Evolutionary conservation across 2,113 vertebrate genomes (phyloP).

Genomic region (Epinephelus fuscoguttatus): DNA sequence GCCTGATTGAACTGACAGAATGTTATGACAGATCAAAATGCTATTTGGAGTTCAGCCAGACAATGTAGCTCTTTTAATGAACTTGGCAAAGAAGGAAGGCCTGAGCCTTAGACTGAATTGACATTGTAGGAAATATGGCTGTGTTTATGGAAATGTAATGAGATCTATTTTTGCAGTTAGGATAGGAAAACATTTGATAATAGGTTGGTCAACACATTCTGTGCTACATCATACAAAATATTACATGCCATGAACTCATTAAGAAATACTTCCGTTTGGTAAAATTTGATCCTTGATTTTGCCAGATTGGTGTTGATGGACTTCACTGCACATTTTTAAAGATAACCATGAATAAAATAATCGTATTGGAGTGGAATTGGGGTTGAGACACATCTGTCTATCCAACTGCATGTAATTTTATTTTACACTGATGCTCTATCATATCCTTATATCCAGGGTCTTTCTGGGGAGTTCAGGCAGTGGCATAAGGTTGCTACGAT

Average conservation of each 20-base stretch:
- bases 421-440: too few species aligned
- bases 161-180: constrained; percentile 43
- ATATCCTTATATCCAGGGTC: too few species aligned
- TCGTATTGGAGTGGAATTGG: too few species aligned
- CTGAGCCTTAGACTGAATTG: constrained; percentile 43
- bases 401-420: too few species aligned
- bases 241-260: neutral
- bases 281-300: neutral
- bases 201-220: neutral
- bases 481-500: too few species aligned
- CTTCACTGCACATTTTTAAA: too few species aligned
- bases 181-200: constrained; percentile 26
- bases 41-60: constrained; percentile 45
- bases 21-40: constrained; percentile 55
- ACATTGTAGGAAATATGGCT: constrained; percentile 3
- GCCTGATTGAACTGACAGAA: neutral
- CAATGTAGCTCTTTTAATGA: constrained; percentile 47
- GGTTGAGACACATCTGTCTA: too few species aligned
- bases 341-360: too few species aligned
- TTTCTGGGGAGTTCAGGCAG: too few species aligned
- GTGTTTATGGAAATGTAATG: constrained; percentile 25
- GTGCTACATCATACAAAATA: neutral
- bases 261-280: neutral
- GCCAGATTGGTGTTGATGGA: neutral
- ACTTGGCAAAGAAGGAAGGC: constrained; percentile 61